Evolutionary conservation across 2,888 invertebrate species (phyloP), one percentile per base, ranked within the genome.

Genomic region (Drosophila helvetica): DNA sequence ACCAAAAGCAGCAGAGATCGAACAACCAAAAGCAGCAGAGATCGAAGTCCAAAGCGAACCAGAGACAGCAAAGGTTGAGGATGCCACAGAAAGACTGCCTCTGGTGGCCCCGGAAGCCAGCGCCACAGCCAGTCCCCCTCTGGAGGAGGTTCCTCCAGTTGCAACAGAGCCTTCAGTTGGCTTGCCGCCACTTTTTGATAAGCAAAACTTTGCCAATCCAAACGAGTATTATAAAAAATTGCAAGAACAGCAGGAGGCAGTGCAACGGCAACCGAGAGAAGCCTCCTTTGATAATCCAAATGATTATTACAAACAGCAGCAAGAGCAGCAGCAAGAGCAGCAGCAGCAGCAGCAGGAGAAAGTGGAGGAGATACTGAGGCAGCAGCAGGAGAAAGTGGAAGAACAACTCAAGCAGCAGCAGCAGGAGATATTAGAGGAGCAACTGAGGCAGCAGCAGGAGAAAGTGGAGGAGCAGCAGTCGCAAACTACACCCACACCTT

Each of bases 171-270:
- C 74, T 0, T 38, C 38, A 38, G 19, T 62, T n/a, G 74, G 48
- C 22, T 54, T 85, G 55, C 75, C 87, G 25, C 71, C 79, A 3
- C 62, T 84, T 7, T 82, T 87, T 5, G 73, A 76, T 7, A 73
- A 84, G 33, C 59, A 72, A 17, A 65, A 78, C 47, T 67, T 72
- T 33, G 48, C 63, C 12, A 53, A 81, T 53, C 86, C 84, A 9
- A 83, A 82, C 53, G 76, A 82, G 18, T 79, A 73, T 48, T 77
- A 81, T 33, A 85, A 75, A 17, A 38, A 78, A 10, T 45, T 86
- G 61, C 79, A 79, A 38, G 67, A 77, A 30, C 67, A 85, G 30
- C 75, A 75, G 48, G 38, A 57, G 12, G 38, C 45, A 47, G 18
- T 43, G 30, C 45, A 55, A n/a, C 38, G 38, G 38, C 38, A 38